Conservation (phyloP, 2,113 vertebrate species). For the Centrocercus urophasianus region DNA sequence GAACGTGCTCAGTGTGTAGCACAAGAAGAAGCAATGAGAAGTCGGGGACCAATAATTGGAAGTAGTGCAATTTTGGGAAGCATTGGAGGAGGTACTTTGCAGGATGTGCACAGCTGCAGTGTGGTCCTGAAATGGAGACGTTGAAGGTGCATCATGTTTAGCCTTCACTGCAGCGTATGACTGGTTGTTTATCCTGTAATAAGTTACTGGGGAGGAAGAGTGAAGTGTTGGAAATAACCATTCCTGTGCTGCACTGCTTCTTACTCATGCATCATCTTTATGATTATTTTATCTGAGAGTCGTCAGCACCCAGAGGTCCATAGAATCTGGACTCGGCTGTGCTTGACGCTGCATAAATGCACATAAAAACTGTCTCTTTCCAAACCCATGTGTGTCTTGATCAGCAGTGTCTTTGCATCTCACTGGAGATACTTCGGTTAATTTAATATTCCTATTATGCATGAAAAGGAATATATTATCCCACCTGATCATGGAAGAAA, state of each 20-base stretch:
- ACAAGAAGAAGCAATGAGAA: background rate
- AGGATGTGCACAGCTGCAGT: fast-evolving
- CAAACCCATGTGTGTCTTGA: background rate
- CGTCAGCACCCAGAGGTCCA: fast-evolving
- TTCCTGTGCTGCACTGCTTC: fast-evolving
- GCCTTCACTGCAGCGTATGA: background rate
- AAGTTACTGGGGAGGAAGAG: background rate
- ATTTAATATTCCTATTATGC: background rate
- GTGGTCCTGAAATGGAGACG: background rate
- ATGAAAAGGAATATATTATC: background rate
- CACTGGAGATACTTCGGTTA: background rate
- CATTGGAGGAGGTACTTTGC: background rate
- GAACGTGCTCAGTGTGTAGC: background rate
- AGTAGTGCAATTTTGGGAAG: background rate
- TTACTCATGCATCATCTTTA: fast-evolving
- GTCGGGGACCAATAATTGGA: fast-evolving
- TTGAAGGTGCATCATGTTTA: fast-evolving
- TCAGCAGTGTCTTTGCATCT: background rate
- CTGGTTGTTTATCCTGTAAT: background rate
- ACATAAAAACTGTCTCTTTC: fast-evolving
- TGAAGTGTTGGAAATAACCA: fast-evolving
- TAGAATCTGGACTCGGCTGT: fast-evolving
- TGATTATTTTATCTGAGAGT: fast-evolving
- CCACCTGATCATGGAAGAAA: background rate
- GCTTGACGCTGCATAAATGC: background rate